These are phyloP conservation scores for Synergus japonicus DNA, from an alignment of 2,888 invertebrate species.

Conservation along the genomic window DNA sequence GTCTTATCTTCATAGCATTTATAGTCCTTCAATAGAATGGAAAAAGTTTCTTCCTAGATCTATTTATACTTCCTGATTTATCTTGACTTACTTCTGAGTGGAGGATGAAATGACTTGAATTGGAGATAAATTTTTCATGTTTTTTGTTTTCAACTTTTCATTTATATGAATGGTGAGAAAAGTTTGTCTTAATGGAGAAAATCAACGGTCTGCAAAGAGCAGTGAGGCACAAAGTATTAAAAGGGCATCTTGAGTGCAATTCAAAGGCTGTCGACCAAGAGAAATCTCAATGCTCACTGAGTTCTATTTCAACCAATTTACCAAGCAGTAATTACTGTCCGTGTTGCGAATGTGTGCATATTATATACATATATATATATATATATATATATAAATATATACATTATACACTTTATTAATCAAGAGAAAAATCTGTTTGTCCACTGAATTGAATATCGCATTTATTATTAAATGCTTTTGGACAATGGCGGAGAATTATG, in stretches of 20 bases:
- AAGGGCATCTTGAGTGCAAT: neutral
- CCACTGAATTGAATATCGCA: neutral
- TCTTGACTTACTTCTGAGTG: too few species aligned
- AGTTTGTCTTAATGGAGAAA: neutral
- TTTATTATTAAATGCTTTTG: neutral
- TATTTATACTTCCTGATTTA: too few species aligned
- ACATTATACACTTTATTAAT: neutral
- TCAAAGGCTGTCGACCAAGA: neutral
- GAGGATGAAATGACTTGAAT: too few species aligned
- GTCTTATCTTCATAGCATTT: too few species aligned
- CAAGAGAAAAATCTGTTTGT: neutral
- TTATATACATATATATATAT: neutral
- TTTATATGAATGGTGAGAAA: neutral
- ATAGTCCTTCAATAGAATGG: too few species aligned
- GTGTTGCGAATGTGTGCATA: neutral
- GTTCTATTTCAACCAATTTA: constrained; percentile 24
- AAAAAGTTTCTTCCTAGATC: too few species aligned
- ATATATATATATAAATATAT: too few species aligned
- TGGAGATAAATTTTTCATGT: too few species aligned
- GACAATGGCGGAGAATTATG: neutral
- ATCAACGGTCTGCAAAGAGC: neutral
- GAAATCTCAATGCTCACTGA: constrained; percentile 8
- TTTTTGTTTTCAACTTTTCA: too few species aligned
- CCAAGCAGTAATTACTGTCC: neutral
- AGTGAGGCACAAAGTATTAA: neutral